These are phyloP conservation scores for Copidosoma aretas DNA, from an alignment of 2,888 invertebrate genomes.

Conservation along the genomic window DNA sequence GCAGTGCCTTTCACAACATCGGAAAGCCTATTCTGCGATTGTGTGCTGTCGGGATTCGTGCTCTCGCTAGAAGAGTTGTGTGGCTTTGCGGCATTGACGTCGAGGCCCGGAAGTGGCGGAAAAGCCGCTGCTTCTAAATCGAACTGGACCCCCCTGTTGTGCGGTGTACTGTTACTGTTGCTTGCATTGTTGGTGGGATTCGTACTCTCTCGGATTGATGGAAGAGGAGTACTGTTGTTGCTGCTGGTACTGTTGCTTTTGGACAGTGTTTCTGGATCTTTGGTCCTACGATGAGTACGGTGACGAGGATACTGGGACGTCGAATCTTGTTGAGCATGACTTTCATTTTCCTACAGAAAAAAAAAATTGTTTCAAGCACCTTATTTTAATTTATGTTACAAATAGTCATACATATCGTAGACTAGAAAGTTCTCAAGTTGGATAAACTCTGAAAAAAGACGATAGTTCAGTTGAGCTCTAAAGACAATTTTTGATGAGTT, in stretches of 20 bases:
- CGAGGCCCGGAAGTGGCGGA: constrained; percentile 78
- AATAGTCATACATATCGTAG: neutral
- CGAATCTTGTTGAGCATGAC: constrained; percentile 43
- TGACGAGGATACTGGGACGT: constrained; percentile 57
- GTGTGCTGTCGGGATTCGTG: constrained; percentile 48
- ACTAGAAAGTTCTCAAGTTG: no score
- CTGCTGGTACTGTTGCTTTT: constrained; percentile 54
- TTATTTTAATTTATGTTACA: neutral
- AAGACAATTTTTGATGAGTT: no score
- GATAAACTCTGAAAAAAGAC: no score
- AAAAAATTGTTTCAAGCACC: neutral
- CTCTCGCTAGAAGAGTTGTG: constrained; percentile 52
- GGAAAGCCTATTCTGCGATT: constrained; percentile 71
- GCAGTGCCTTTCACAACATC: constrained; percentile 82
- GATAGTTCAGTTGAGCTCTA: no score
- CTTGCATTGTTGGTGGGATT: neutral
- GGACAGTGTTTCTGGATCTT: constrained; percentile 56
- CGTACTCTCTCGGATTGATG: constrained; percentile 56
- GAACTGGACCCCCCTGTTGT: constrained; percentile 70
- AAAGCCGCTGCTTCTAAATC: constrained; percentile 81
- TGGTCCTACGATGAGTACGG: constrained; percentile 61
- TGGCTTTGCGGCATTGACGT: constrained; percentile 57
- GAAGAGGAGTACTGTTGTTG: constrained; percentile 50
- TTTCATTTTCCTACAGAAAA: neutral
- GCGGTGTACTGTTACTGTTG: constrained; percentile 54